Conservation (phyloP, 1,140 invertebrate genomes). For the Drosophila repletoides region DNA sequence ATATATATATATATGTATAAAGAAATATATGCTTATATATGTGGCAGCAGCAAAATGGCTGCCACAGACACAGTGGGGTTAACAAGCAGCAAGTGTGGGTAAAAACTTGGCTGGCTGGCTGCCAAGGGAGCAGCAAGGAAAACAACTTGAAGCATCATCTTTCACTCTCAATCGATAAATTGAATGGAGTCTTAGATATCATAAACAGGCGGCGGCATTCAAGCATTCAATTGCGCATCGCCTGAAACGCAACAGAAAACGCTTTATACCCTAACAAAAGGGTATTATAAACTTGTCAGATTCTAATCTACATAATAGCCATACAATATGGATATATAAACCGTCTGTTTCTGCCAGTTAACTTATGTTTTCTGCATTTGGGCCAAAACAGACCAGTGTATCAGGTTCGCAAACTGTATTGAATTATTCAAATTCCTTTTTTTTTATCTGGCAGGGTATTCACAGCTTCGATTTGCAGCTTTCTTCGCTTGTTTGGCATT, state of each 20-base stretch:
- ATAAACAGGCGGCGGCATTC: conserved; percentile 41
- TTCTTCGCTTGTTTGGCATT: no score
- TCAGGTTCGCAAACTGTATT: conserved; percentile 7
- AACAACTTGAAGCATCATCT: conserved; percentile 30
- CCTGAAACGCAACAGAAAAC: neutral
- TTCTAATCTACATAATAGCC: no score
- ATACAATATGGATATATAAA: no score
- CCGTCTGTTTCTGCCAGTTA: no score
- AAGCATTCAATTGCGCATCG: neutral
- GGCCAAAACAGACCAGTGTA: no score
- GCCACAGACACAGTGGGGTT: conserved; percentile 17
- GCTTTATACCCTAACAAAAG: neutral
- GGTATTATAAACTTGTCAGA: no score
- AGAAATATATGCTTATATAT: neutral
- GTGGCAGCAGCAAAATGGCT: conserved; percentile 37
- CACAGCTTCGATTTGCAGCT: no score
- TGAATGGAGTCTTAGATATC: conserved; percentile 50
- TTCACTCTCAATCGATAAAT: conserved; percentile 54
- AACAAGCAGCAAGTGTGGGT: conserved; percentile 19
- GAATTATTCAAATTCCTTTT: no score
- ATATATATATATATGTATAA: neutral
- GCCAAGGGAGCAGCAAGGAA: conserved; percentile 12
- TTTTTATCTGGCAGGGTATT: no score
- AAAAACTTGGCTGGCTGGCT: conserved; percentile 18
- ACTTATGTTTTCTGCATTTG: no score